These are phyloP conservation scores for Candoia aspera DNA, from an alignment of 2,113 vertebrate genomes.

Conservation along the genomic window DNA sequence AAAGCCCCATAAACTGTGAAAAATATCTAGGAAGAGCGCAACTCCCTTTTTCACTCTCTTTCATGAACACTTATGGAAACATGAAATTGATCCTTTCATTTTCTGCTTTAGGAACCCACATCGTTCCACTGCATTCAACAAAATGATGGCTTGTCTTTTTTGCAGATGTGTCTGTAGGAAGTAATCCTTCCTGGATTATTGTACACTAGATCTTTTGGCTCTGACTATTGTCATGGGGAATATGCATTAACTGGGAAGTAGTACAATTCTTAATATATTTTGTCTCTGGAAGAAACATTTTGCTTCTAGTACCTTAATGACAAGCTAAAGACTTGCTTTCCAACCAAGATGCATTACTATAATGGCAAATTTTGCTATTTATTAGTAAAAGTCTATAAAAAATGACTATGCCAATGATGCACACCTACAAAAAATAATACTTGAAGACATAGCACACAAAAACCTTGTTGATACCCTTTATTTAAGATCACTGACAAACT, in stretches of 20 bases:
- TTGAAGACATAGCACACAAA: not conserved
- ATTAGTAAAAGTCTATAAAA: too few species aligned
- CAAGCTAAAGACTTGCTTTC: not conserved
- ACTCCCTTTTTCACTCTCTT: not conserved
- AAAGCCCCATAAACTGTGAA: not conserved
- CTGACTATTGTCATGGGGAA: not conserved
- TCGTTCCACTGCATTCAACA: not conserved
- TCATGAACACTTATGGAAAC: not conserved
- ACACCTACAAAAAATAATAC: not conserved
- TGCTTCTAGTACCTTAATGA: not conserved
- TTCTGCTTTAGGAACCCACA: not conserved
- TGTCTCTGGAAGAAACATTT: not conserved
- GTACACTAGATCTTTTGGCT: not conserved
- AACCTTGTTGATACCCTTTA: not conserved
- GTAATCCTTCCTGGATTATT: not conserved
- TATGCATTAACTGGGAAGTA: not conserved
- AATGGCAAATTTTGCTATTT: too few species aligned
- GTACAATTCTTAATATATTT: not conserved
- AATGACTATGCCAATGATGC: too few species aligned
- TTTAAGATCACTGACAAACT: not conserved
- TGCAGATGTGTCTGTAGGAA: not conserved
- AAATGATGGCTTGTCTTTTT: not conserved
- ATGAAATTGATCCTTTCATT: not conserved
- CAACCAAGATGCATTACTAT: constrained; percentile 15
- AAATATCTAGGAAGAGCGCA: not conserved